phyloP scores from a whole-genome alignment of 2,888 invertebrate species.

The Netelia inedita region DNA sequence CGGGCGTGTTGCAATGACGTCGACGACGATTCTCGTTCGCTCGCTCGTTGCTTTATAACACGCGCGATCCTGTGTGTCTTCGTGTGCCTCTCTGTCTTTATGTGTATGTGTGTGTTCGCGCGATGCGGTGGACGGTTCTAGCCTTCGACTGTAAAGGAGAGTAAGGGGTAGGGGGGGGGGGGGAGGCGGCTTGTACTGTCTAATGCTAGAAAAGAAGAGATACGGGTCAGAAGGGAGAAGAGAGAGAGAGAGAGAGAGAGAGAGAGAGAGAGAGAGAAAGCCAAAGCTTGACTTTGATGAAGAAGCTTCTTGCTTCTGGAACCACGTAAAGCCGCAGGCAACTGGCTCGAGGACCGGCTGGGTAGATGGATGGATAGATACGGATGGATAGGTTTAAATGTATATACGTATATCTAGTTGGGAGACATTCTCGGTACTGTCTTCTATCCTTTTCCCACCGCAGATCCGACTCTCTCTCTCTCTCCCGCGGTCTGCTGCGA shows the following conservation, averaged over 20 bases:
- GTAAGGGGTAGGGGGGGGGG: background rate
- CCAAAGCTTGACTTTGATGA: constrained; percentile 59
- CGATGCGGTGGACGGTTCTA: constrained; percentile 30
- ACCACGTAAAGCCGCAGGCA: constrained; percentile 49
- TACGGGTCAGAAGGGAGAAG: constrained; percentile 14
- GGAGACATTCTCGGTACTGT: background rate
- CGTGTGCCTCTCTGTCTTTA: no score
- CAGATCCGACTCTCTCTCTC: background rate
- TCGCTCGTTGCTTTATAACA: constrained; percentile 47
- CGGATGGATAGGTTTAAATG: background rate
- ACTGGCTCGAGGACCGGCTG: constrained; percentile 35
- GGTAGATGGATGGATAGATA: constrained; percentile 27
- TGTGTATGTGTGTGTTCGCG: no score
- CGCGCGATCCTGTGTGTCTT: constrained; percentile 2
- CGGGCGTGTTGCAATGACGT: constrained; percentile 30
- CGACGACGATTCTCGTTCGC: constrained; percentile 42
- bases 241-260: constrained; percentile 18
- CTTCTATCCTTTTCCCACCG: background rate
- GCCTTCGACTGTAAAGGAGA: constrained; percentile 26
- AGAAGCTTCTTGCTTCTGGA: constrained; percentile 54
- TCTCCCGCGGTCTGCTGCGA: background rate
- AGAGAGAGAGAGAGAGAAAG: background rate
- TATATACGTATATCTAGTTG: constrained; percentile 5
- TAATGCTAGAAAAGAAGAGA: constrained; percentile 10
- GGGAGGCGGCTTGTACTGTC: background rate